Conservation (phyloP, 2,797 vertebrate species). For the Oreochromis mossambicus region DNA sequence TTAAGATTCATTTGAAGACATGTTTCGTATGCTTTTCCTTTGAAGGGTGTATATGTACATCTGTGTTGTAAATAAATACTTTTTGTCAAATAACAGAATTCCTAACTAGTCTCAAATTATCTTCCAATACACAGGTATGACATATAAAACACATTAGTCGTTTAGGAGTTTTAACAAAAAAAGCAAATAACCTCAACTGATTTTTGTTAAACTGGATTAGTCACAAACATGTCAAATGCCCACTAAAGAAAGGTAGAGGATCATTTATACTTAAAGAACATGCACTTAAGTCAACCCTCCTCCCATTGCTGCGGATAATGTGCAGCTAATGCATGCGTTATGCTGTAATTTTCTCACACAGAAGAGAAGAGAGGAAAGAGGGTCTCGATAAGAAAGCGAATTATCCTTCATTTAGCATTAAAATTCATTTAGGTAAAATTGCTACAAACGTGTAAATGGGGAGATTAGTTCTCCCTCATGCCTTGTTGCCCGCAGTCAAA, state of each 20-base stretch:
- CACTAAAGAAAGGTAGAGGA: background rate
- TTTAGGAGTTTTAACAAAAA: background rate
- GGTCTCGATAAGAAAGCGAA: conserved; percentile 78
- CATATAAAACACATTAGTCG: background rate
- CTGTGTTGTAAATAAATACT: conserved; percentile 95
- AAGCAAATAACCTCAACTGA: background rate
- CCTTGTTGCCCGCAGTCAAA: conserved; percentile 93
- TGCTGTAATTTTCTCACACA: conserved; percentile 49
- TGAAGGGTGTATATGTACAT: conserved; percentile 91
- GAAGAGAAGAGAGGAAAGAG: conserved; percentile 4
- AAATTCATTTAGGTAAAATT: conserved; percentile 96
- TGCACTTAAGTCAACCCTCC: conserved; percentile 25
- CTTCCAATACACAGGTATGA: conserved; percentile 3
- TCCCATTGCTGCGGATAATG: conserved; percentile 46
- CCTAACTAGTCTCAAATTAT: conserved; percentile 77
- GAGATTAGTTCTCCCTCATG: conserved; percentile 97
- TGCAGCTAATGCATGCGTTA: conserved; percentile 63
- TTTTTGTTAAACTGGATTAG: background rate
- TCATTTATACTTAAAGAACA: conserved; percentile 27
- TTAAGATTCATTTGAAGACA: conserved; percentile 77
- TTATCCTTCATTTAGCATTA: conserved; percentile 79
- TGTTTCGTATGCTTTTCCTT: conserved; percentile 88
- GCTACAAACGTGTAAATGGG: conserved; percentile 94
- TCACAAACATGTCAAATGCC: background rate
- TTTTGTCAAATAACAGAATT: conserved; percentile 91